Base-by-base conservation (phyloP, 2,888 invertebrate species). In the Lissonota sp. region DNA sequence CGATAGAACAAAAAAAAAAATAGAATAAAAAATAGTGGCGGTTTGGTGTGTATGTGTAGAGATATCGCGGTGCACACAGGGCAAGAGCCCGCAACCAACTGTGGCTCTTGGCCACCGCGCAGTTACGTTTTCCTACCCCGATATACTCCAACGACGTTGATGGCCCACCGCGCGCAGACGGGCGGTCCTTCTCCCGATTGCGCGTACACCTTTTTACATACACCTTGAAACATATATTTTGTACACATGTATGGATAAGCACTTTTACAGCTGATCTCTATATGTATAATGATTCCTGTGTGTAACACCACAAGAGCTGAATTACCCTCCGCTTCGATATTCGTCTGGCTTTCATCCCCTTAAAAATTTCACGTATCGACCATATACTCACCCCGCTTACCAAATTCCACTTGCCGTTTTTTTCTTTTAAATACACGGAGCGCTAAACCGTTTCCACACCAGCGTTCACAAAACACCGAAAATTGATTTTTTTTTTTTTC, bases 1-100 rank as follows among this genome's bases (percentile, higher is more conserved):
- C 26, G 3, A 26, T 26, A 26, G 26, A 26, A n/a, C n/a, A n/a
- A n/a, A 26, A 26, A 26, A 26, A 26, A 26, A 26, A 2, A 26
- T 26, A 26, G 26, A 26, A 26, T 2, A 26, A 2, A 26, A 26
- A 26, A 26, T 26, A 26, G 26, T 26, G 26, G 26, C 26, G 26
- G 26, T 46, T 26, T 12, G 42, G 14, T 63, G 12, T 57, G 8
- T 39, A 16, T 37, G 10, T 42, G 51, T 63, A n/a, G 72, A 75
- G 76, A 78, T 77, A 67, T 16, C 53, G 80, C 84, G 85, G 84
- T 88, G 86, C 84, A 88, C 83, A 84, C 89, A 86, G 88, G 86
- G 84, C 89, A 89, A 88, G 82, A 88, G 89, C 88, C 87, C 90
- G 89, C 90, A 90, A 90, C 90, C 90, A 90, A 90, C 90, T 90